These are phyloP conservation scores for Drosophila sproati DNA, from an alignment of 1,140 invertebrate species.

Conservation along the genomic window DNA sequence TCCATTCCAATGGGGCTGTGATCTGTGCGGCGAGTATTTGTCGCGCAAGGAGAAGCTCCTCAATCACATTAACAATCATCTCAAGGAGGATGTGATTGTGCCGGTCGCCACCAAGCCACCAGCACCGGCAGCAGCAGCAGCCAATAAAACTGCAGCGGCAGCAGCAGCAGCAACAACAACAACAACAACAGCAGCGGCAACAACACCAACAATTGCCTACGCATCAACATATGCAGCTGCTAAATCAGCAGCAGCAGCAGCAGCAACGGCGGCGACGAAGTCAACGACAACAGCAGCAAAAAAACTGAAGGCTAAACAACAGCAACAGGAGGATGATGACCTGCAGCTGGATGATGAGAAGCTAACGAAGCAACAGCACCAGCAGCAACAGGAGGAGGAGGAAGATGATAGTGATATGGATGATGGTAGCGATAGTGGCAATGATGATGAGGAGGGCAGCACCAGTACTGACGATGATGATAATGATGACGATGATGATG, in stretches of 20 bases:
- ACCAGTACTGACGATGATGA: slow-evolving; percentile 52
- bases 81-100: slow-evolving; percentile 78
- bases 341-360: background rate
- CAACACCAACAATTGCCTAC: background rate
- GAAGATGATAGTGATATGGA: slow-evolving; percentile 61
- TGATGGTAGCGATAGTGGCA: slow-evolving; percentile 42
- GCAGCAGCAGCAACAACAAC: background rate
- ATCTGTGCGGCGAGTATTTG: slow-evolving; percentile 80
- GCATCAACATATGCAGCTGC: background rate
- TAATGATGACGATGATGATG: slow-evolving; percentile 52
- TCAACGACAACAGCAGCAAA: background rate
- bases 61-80: slow-evolving; percentile 81
- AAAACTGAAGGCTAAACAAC: background rate
- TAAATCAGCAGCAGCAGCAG: background rate
- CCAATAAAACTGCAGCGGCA: slow-evolving; percentile 18
- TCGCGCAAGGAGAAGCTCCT: slow-evolving; percentile 83
- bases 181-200: background rate
- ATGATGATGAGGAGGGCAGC: slow-evolving; percentile 37
- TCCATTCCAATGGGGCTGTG: slow-evolving; percentile 84
- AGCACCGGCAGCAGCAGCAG: background rate
- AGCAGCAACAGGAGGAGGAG: slow-evolving; percentile 7
- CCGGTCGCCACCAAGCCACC: slow-evolving; percentile 53
- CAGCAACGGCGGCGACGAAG: background rate
- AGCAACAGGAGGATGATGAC: background rate
- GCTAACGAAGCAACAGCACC: background rate